Evolutionary conservation across 2,797 vertebrate genomes (phyloP), one percentile per base, ranked within the genome.

Genomic region (Gobio occitaniae): DNA sequence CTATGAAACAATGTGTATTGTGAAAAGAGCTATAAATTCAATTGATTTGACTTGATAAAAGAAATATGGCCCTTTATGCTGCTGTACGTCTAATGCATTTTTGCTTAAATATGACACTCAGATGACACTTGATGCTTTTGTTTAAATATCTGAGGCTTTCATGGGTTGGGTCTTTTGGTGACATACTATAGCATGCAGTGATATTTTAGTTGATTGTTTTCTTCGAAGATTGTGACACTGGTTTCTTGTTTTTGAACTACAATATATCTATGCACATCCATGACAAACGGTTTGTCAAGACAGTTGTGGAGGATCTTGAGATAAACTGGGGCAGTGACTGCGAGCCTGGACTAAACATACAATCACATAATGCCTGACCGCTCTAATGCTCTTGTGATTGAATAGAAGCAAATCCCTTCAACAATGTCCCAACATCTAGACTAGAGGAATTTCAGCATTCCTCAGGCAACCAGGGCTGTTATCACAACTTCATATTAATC

Each of bases 401-500:
- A 50, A 50, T 8, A 65, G 10, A 65, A 65, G 41, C 59, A 80
- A 69, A 80, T 80, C 65, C 65, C 48, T 38, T 80, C 65, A 54
- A 65, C 47, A 25, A 41, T 80, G 29, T 54, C 16, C 29, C 25
- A 47, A 78, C 7, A 44, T 44, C 21, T 17, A 44, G 52, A 56
- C 21, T 17, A 44, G 52, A 56, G 52, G 19, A 56, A 59, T 44
- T 44, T 44, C 41, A 59, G 56, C 76, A 65, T 79, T 79, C 59
- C 59, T 50, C 21, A 38, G 12, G 2, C 32, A 32, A 44, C 56
- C 6, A 11, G 21, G 12, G 36, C 21, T 59, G 10, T 74, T 36
- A 74, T 32, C 12, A 41, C 1, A 13, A 36, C 50, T 75, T 76
- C 15, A 21, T 15, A 19, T 36, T 75, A 7, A 6, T 12, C 0